Conservation (phyloP, 1,140 invertebrate species). For the Neodiprion lecontei region DNA sequence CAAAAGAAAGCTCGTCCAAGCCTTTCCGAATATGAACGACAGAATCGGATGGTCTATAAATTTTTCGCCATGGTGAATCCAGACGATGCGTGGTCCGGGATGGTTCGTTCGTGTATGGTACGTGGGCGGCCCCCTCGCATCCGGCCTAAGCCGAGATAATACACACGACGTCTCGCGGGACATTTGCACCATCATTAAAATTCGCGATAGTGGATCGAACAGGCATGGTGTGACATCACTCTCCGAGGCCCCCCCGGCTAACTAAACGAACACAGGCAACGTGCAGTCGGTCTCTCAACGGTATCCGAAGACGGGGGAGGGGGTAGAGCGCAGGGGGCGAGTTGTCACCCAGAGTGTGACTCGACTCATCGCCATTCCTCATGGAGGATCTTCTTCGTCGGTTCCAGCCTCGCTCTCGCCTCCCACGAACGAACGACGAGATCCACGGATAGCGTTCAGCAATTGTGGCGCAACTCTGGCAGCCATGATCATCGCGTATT, state of each 20-base stretch:
- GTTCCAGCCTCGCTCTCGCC: neutral
- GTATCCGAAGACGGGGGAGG: too few species aligned
- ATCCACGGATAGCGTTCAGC: neutral
- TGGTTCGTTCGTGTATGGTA: slow-evolving; percentile 1
- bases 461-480: too few species aligned
- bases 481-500: too few species aligned
- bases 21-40: too few species aligned
- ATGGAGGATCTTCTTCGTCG: neutral
- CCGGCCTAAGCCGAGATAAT: slow-evolving; percentile 62
- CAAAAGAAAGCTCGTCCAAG: too few species aligned
- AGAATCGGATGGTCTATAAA: too few species aligned
- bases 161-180: slow-evolving; percentile 57
- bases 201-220: slow-evolving; percentile 64
- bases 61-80: too few species aligned
- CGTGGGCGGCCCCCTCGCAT: slow-evolving; percentile 58
- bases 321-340: too few species aligned
- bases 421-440: neutral
- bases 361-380: neutral
- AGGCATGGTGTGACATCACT: slow-evolving; percentile 58
- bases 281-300: too few species aligned
- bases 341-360: neutral
- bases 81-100: neutral
- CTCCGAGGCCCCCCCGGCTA: slow-evolving; percentile 54
- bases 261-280: slow-evolving; percentile 53
- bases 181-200: slow-evolving; percentile 65